Evolutionary conservation across 2,888 invertebrate genomes (phyloP).

Genomic region (Acanthacorydalis orientalis): DNA sequence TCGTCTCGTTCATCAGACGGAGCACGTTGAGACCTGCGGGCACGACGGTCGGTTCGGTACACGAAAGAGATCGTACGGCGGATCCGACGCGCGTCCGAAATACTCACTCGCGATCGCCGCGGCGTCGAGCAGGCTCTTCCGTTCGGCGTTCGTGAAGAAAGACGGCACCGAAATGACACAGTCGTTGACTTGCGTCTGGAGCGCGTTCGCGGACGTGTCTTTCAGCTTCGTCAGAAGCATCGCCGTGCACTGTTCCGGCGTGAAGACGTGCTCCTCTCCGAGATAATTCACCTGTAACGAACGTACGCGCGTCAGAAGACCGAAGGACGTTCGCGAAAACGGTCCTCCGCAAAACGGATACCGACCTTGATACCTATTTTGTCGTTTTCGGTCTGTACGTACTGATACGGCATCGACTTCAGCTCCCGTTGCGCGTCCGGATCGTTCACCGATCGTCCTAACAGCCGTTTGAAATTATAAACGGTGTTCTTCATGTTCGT

Average conservation of each 20-base stretch:
- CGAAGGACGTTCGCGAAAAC: too few relatives aligned
- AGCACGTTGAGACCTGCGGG: constrained; percentile 67
- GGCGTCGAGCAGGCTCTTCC: constrained; percentile 80
- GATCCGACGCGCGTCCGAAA: too few relatives aligned
- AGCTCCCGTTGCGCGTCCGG: constrained; percentile 75
- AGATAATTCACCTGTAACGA: constrained; percentile 57
- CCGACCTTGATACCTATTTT: constrained; percentile 72
- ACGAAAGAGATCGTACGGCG: constrained; percentile 4
- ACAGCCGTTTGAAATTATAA: constrained; percentile 78
- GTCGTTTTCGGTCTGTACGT: constrained; percentile 60
- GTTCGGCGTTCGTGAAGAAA: constrained; percentile 88
- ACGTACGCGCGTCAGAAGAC: too few relatives aligned
- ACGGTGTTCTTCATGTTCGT: constrained; percentile 97
- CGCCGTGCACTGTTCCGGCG: constrained; percentile 87
- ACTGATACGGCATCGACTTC: constrained; percentile 59
- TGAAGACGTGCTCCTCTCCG: constrained; percentile 69
- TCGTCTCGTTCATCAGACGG: constrained; percentile 91
- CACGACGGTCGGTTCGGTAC: constrained; percentile 7
- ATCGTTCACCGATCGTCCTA: constrained; percentile 83
- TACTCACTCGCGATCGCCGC: constrained; percentile 76
- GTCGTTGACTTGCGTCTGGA: constrained; percentile 84
- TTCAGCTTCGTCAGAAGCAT: constrained; percentile 96
- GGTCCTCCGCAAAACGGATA: too few relatives aligned
- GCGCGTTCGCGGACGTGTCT: constrained; percentile 68
- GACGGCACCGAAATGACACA: constrained; percentile 90